These are phyloP conservation scores for Echeneis naucrates DNA, from an alignment of 2,797 vertebrate species.

Conservation along the genomic window DNA sequence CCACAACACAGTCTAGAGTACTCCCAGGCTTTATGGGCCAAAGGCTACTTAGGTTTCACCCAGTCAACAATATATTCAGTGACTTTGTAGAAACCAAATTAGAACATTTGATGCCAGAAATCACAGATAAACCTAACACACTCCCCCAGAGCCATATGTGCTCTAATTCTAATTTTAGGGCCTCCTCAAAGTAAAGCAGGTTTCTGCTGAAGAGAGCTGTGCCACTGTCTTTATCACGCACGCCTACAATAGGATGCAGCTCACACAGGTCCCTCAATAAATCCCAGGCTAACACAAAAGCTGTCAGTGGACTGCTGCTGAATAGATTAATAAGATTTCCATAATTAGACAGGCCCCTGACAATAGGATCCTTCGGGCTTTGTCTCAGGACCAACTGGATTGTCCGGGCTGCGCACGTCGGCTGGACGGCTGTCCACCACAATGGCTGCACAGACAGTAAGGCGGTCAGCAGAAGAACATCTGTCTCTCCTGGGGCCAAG, in stretches of 20 bases:
- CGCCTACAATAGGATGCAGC: constrained; percentile 78
- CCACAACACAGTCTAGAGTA: constrained; percentile 54
- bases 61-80: constrained; percentile 41
- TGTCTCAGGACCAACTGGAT: constrained; percentile 92
- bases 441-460: constrained; percentile 85
- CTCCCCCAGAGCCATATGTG: constrained; percentile 37
- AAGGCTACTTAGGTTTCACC: constrained; percentile 56
- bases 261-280: constrained; percentile 86
- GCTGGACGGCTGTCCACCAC: constrained; percentile 78
- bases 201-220: constrained; percentile 56
- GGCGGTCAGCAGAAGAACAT: constrained; percentile 84
- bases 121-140: constrained; percentile 42
- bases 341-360: constrained; percentile 92
- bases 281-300: constrained; percentile 86
- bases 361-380: constrained; percentile 95
- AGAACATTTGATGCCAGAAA: constrained; percentile 36
- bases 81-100: constrained; percentile 36
- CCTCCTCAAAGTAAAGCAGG: constrained; percentile 59
- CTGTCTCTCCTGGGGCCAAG: constrained; percentile 82
- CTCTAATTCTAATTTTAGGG: constrained; percentile 58
- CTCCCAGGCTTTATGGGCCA: constrained; percentile 44
- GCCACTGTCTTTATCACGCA: constrained; percentile 73
- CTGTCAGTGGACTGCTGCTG: constrained; percentile 87
- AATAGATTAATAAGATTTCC: constrained; percentile 99
- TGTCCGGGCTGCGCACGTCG: constrained; percentile 87